Conservation (phyloP, 1,140 invertebrate genomes). For the Drosophila sucinea region DNA sequence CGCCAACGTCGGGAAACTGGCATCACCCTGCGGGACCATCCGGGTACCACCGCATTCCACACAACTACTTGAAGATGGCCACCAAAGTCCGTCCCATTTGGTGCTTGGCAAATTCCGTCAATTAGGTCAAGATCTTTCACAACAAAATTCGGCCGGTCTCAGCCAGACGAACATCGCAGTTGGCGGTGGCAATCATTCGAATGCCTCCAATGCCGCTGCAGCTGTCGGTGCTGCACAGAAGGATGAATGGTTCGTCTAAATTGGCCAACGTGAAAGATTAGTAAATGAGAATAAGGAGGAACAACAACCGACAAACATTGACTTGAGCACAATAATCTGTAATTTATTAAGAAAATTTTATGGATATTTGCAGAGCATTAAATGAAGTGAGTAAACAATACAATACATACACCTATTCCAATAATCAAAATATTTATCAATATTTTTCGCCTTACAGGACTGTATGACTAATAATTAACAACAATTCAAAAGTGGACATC, state of each 20-base stretch:
- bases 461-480: conserved; percentile 78
- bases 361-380: conserved; percentile 83
- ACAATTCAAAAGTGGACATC: conserved; percentile 82
- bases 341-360: conserved; percentile 77
- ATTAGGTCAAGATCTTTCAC: conserved; percentile 83
- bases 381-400: conserved; percentile 72
- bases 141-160: conserved; percentile 72
- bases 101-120: conserved; percentile 83
- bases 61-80: conserved; percentile 83
- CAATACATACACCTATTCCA: no score
- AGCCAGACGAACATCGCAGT: conserved; percentile 76
- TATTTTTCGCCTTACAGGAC: conserved; percentile 59
- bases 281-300: conserved; percentile 36
- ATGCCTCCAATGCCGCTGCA: conserved; percentile 64
- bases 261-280: conserved; percentile 36
- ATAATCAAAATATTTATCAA: neutral
- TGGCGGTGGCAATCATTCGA: conserved; percentile 74
- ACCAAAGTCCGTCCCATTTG: conserved; percentile 84
- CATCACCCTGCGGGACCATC: conserved; percentile 94
- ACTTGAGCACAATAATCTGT: conserved; percentile 81
- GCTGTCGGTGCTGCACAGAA: conserved; percentile 85
- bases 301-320: conserved; percentile 47
- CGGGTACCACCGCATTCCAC: conserved; percentile 86
- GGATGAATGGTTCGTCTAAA: conserved; percentile 89
- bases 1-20: conserved; percentile 92